Percentiles rank a stretch among this genome's conserved stretches.
These are phyloP conservation scores for Cataglyphis rosenhaueri DNA, from an alignment of 2,888 invertebrate genomes.

Conservation along the genomic window DNA sequence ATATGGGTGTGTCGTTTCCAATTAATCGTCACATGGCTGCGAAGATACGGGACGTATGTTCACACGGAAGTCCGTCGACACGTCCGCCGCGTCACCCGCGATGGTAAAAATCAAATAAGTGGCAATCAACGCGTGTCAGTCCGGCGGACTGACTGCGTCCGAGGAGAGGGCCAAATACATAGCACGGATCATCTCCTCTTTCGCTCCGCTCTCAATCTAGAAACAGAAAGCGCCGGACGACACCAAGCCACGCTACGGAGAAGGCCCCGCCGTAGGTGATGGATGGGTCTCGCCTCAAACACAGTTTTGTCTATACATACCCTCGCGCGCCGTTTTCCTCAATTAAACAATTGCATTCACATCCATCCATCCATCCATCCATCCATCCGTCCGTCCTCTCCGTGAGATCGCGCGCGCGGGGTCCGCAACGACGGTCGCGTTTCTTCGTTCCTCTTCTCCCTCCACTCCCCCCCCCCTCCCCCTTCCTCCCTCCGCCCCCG, in stretches of 20 bases:
- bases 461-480: neutral
- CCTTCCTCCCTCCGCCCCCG: neutral
- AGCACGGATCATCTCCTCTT: constrained; percentile 56
- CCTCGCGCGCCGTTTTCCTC: constrained; percentile 80
- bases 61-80: constrained; percentile 48
- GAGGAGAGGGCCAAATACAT: constrained; percentile 44
- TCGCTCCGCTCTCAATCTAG: constrained; percentile 47
- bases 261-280: constrained; percentile 74
- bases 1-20: neutral
- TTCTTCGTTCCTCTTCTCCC: constrained; percentile 6
- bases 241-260: constrained; percentile 18
- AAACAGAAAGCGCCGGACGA: constrained; percentile 54
- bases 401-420: constrained; percentile 51
- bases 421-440: constrained; percentile 35
- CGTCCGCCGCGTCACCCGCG: constrained; percentile 72
- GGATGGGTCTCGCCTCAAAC: constrained; percentile 76
- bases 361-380: constrained; percentile 79
- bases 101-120: constrained; percentile 86
- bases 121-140: constrained; percentile 87
- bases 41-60: constrained; percentile 36
- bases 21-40: constrained; percentile 14
- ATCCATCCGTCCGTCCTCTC: constrained; percentile 33
- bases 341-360: constrained; percentile 85
- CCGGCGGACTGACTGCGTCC: constrained; percentile 51
- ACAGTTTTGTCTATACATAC: constrained; percentile 76